phyloP scores from a whole-genome alignment of 2,797 vertebrate genomes.

The Enteromius mattozi region DNA sequence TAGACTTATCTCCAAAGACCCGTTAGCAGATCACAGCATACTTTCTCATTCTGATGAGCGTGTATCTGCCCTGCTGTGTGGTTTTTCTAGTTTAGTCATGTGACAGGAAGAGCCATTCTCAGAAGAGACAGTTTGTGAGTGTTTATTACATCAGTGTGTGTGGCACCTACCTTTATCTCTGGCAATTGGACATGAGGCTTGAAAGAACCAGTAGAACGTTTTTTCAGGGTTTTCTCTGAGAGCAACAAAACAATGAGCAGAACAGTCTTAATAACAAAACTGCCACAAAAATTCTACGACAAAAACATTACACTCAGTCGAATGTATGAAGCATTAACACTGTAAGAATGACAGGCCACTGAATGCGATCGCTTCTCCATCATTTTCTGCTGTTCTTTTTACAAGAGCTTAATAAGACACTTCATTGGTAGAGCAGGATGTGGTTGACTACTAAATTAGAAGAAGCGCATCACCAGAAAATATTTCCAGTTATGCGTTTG shows the following conservation, averaged over 20 bases:
- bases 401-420: background rate
- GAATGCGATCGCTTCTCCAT: background rate
- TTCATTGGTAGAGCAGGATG: background rate
- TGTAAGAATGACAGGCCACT: background rate
- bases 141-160: background rate
- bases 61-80: constrained; percentile 56
- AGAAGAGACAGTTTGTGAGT: background rate
- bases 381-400: background rate
- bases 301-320: too few species aligned
- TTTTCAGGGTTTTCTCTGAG: constrained; percentile 81
- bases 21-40: background rate
- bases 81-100: constrained; percentile 67
- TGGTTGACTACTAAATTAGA: constrained; percentile 4
- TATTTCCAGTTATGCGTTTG: background rate
- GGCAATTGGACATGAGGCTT: constrained; percentile 81
- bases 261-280: background rate
- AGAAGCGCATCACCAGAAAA: background rate
- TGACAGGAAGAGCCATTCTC: constrained; percentile 75
- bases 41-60: constrained; percentile 17
- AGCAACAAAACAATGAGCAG: constrained; percentile 50
- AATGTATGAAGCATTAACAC: background rate
- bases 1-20: background rate
- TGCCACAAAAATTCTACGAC: background rate
- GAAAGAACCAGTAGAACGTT: constrained; percentile 88
- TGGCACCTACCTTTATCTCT: constrained; percentile 82